Base-by-base conservation (phyloP, 2,797 vertebrate species). In the Alcedo atthis region DNA sequence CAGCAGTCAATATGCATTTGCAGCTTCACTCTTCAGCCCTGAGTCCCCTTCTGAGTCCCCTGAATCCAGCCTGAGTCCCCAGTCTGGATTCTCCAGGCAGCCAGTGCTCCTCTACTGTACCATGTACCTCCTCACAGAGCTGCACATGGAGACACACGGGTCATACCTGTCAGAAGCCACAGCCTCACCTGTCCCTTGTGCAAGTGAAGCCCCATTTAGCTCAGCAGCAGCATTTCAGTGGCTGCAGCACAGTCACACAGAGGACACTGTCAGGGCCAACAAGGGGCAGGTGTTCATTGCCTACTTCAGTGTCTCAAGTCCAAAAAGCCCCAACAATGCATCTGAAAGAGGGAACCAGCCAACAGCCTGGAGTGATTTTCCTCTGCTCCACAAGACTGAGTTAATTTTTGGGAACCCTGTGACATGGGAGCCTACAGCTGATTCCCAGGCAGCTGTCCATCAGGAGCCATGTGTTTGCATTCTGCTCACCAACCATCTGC, bases 401-500 rank as follows among this genome's bases (percentile, higher is more conserved):
- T 40, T 58, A 58, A 20, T 20, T 48, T 62, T 71, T 40, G 33
- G 4, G 10, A 79, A 45, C 0, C 0, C 37, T 8, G 14, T 18
- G 89, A 63, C 32, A 13, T 32, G 53, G 46, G 26, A 85, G 4
- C 43, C 43, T 51, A 30, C 0, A 5, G 59, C 49, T n/a, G 32
- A 2, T 61, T 87, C 69, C 20, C 71, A 82, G 53, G 42, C 49
- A 63, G 66, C 51, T 69, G 2, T 73, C 68, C 33, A 13, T 77
- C 48, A 40, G 66, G 54, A 77, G 10, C 24, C 2, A 3, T 3
- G 14, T 20, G 33, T 87, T 68, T 89, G 62, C 71, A 68, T 37
- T 61, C 78, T 78, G 64, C 71, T 93, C 73, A 80, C 49, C 61
- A 87, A 90, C 40, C 79, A 25, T 82, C 81, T 92, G 74, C 76